Conservation (phyloP, 2,888 invertebrate species). For the Chaitophorus viminalis region DNA sequence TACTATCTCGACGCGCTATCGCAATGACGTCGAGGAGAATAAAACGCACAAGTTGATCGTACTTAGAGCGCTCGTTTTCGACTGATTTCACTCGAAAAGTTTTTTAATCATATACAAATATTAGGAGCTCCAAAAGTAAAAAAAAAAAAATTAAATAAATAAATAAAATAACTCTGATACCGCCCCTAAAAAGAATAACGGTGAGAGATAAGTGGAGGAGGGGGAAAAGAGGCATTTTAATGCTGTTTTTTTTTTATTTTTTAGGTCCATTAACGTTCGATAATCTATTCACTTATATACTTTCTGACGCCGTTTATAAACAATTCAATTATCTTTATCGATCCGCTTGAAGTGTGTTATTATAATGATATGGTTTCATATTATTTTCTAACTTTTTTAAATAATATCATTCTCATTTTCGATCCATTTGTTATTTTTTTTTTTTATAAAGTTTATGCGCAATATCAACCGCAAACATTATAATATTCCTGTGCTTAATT, state of each 20-base stretch:
- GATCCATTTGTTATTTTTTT: no score
- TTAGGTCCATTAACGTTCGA: constrained; percentile 3
- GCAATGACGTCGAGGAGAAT: constrained; percentile 18
- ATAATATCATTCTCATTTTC: no score
- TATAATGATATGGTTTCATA: neutral
- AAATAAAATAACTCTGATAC: neutral
- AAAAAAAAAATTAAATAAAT: neutral
- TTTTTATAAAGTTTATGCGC: no score
- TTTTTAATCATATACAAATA: constrained; percentile 54
- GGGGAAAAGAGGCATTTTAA: neutral
- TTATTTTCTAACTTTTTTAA: neutral
- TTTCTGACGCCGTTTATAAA: neutral
- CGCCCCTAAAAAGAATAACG: no score
- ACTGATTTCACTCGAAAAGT: constrained; percentile 37
- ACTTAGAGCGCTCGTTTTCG: constrained; percentile 15
- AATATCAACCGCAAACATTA: no score
- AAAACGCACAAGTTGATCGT: constrained; percentile 24
- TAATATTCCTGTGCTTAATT: no score
- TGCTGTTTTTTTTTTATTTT: neutral
- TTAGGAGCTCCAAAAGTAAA: neutral
- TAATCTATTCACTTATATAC: neutral
- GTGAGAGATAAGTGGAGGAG: neutral
- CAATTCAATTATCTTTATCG: constrained; percentile 28
- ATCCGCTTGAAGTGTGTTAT: neutral
- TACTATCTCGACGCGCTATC: neutral